Conservation (phyloP, 2,797 vertebrate genomes). For the Hypotaenidia okinawae region DNA sequence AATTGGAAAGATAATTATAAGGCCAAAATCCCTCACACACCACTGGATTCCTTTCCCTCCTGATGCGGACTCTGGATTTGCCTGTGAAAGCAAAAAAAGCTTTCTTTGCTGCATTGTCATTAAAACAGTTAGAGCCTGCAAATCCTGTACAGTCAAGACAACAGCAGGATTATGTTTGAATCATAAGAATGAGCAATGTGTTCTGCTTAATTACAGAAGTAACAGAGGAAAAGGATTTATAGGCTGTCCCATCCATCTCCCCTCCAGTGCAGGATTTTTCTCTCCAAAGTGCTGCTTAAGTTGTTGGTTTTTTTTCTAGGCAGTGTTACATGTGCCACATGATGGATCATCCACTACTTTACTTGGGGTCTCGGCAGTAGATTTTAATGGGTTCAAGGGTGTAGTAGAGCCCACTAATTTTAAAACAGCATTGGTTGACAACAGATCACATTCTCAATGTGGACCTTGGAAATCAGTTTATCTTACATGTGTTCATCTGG, state of each 20-base stretch:
- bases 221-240: constrained; percentile 14
- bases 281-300: neutral
- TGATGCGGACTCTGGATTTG: constrained; percentile 21
- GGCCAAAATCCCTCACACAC: neutral
- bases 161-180: constrained; percentile 51
- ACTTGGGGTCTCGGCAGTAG: neutral
- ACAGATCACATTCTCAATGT: neutral
- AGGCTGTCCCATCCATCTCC: neutral
- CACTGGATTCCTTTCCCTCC: constrained; percentile 12
- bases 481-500: neutral
- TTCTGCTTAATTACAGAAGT: constrained; percentile 53
- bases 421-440: neutral
- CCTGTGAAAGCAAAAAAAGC: constrained; percentile 20
- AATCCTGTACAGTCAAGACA: constrained; percentile 42
- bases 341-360: neutral
- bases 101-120: constrained; percentile 42
- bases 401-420: neutral
- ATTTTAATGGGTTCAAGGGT: neutral
- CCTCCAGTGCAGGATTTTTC: neutral
- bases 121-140: constrained; percentile 49
- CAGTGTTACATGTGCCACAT: neutral
- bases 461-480: neutral
- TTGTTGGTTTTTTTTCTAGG: neutral
- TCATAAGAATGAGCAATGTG: constrained; percentile 6
- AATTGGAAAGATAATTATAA: constrained; percentile 11